Conservation (phyloP, 2,113 vertebrate species). For the Alethe diademata region DNA sequence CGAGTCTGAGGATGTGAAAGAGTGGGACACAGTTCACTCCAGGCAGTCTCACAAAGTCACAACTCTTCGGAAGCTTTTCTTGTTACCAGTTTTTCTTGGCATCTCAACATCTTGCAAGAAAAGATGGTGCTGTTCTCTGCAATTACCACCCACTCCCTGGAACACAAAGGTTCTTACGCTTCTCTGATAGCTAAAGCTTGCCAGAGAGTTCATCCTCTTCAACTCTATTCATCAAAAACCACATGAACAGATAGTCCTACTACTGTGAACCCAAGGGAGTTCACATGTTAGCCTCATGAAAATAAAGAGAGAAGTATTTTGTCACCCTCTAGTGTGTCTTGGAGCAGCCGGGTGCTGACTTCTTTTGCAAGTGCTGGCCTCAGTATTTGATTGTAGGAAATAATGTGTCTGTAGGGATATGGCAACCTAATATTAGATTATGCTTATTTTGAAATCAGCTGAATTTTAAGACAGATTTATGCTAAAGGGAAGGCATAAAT, state of each 20-base stretch:
- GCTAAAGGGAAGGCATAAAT: not conserved
- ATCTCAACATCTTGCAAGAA: not conserved
- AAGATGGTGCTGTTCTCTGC: not conserved
- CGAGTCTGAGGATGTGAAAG: not conserved
- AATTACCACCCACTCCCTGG: not conserved
- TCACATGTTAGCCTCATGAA: not conserved
- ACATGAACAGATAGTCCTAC: not conserved
- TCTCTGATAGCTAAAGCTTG: not conserved
- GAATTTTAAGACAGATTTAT: not conserved
- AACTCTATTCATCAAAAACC: not conserved
- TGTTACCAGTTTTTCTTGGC: not conserved
- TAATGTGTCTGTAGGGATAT: not conserved
- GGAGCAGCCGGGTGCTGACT: not conserved
- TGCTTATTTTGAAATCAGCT: not conserved
- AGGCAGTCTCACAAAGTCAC: not conserved
- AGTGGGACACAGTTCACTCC: not conserved
- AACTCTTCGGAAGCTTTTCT: not conserved
- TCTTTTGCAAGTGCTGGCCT: not conserved
- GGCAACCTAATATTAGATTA: not conserved
- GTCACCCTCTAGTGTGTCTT: not conserved
- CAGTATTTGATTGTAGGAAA: not conserved
- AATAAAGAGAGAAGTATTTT: not conserved
- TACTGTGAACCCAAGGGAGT: not conserved
- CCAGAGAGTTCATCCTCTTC: not conserved
- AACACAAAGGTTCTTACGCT: not conserved